A percentile compares a stretch with the other conserved stretches of the same genome.
Evolutionary conservation across 2,888 invertebrate genomes (phyloP).

Genomic region (Pachycephus smyrnensis): DNA sequence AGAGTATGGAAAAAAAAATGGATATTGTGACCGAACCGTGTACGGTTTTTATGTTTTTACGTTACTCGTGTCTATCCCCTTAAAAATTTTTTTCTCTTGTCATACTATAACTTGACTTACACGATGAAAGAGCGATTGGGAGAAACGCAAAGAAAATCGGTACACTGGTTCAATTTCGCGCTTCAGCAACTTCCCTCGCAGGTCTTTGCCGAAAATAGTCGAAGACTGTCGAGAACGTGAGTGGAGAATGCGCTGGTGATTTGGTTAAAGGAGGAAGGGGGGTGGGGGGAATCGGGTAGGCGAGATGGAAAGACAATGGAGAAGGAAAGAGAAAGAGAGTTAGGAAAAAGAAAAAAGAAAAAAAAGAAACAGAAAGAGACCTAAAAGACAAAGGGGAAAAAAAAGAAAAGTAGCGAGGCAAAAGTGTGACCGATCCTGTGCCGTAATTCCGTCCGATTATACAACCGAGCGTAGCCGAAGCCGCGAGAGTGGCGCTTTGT

Average conservation of each 20-base stretch:
- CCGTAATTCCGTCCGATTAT: slow-evolving; percentile 15
- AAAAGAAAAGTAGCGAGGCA: slow-evolving; percentile 10
- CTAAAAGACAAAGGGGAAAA: background rate
- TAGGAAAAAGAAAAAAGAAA: background rate
- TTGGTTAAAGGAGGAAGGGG: background rate
- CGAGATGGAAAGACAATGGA: background rate
- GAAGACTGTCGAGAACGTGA: background rate
- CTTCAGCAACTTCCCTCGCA: background rate
- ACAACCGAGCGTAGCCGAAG: slow-evolving; percentile 4
- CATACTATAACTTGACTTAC: background rate
- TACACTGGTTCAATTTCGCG: background rate
- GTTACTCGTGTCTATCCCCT: background rate
- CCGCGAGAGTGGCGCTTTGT: slow-evolving; percentile 1
- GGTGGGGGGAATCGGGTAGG: background rate
- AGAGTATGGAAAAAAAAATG: background rate
- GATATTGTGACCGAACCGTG: background rate
- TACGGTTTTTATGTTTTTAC: background rate
- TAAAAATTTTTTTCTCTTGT: background rate
- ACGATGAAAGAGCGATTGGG: background rate
- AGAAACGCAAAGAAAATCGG: background rate
- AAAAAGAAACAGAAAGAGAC: too few species aligned
- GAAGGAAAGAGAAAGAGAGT: background rate
- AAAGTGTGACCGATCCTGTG: slow-evolving; percentile 24
- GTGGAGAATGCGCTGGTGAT: background rate
- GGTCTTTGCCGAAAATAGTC: background rate